Evolutionary conservation across 2,113 vertebrate species (phyloP).

Genomic region (Dicrurus megarhynchus): DNA sequence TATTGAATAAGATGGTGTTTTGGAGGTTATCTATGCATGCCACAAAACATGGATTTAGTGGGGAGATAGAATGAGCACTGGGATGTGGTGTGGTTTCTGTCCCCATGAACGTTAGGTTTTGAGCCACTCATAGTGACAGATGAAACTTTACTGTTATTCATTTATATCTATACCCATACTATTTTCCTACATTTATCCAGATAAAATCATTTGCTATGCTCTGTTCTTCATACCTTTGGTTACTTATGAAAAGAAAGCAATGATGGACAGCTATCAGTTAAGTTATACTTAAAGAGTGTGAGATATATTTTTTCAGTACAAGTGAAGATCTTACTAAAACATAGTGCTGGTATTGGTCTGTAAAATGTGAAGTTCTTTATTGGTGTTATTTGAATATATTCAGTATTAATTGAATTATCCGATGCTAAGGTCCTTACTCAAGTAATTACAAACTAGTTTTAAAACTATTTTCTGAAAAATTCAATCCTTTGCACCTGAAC

Average conservation of each 20-base stretch:
- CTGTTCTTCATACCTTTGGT: background rate
- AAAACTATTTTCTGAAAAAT: background rate
- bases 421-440: background rate
- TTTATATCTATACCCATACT: background rate
- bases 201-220: background rate
- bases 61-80: background rate
- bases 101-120: accelerated
- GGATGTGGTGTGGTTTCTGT: accelerated
- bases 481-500: background rate
- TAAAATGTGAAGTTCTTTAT: background rate
- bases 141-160: background rate
- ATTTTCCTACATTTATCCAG: background rate
- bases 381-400: background rate
- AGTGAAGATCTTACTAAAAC: background rate
- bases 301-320: background rate
- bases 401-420: background rate
- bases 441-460: background rate
- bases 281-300: background rate
- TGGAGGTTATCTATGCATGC: background rate
- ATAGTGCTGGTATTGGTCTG: background rate
- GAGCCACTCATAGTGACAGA: background rate
- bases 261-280: background rate
- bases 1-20: background rate
- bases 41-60: background rate
- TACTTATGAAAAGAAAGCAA: background rate